Evolutionary conservation across 30 jellyfish, hydroid and myxozoan genomes (phyloP), one percentile per base, ranked within the genome.

Genomic region (Hydractinia symbiolongicarpus): DNA sequence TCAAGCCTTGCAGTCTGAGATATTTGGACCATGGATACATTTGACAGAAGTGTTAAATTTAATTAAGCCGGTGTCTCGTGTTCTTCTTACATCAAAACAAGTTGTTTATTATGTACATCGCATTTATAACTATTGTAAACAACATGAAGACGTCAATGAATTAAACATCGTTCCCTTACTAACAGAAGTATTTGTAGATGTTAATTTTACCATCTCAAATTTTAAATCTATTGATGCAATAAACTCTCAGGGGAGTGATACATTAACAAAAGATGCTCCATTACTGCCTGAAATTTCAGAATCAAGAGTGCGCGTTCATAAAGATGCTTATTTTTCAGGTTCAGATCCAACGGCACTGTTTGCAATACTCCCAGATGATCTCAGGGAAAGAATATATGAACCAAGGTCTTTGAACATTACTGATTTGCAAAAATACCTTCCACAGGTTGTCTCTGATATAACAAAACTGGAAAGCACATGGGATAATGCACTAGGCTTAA

Each of bases 21-120:
- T 66, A n/a, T 88, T 77, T 55, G 93, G 97, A 13, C 93, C 86
- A 67, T 90, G 97, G 97, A 90, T 90, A 14, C 95, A 85, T 21
- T 67, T 90, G 30, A 53, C 71, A 54, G 97, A 90, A 82, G 69
- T 90, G 6, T 13, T 90, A 8, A 74, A 79, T 52, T 55, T 85
- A 21, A 6, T 85, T 66, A 86, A 81, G 72, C 95, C 97, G 5
- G 73, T 81, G 60, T 89, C 92, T 6, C 77, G 13, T n/a, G 79
- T 72, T 5, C 57, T 90, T 73, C 13, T 84, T 54, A 71, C 76
- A 53, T 85, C 88, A 52, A 44, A 80, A 4, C 77, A 55, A 66
- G 88, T 90, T 21, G 69, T 62, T 64, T 90, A 85, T 73, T 90
- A 90, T 67, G 64, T 90, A 7, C 89, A 77, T 15, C 81, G 95